Evolutionary conservation across 2,888 invertebrate genomes (phyloP).

Genomic region (Branchipolynoe longqiensis): DNA sequence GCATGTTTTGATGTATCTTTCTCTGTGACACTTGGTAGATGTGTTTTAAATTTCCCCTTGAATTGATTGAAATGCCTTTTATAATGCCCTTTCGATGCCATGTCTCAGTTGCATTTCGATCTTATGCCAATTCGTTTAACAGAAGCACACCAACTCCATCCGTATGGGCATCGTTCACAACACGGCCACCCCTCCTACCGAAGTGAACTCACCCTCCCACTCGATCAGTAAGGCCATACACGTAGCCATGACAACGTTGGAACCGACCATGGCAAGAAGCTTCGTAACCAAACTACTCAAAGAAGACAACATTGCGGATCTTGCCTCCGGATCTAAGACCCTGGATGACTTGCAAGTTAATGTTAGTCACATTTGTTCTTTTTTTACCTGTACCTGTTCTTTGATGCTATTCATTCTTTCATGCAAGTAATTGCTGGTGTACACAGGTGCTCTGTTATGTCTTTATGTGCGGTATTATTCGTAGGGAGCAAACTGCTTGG

Average conservation of each 20-base stretch:
- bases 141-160: constrained; percentile 81
- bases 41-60: no score
- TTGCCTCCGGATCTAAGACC: constrained; percentile 79
- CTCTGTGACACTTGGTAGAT: no score
- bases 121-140: constrained; percentile 63
- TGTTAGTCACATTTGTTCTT: constrained; percentile 73
- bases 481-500: no score
- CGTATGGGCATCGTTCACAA: constrained; percentile 83
- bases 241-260: constrained; percentile 81
- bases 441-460: no score
- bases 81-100: no score
- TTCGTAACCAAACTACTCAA: constrained; percentile 83
- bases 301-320: constrained; percentile 81
- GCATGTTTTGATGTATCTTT: no score
- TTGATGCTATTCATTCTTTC: no score
- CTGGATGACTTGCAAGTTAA: constrained; percentile 82
- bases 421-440: no score
- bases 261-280: constrained; percentile 80
- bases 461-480: no score
- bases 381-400: constrained; percentile 34
- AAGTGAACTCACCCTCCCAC: constrained; percentile 66
- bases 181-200: constrained; percentile 63
- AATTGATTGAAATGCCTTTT: no score
- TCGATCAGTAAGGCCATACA: constrained; percentile 78
- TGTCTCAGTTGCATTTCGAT: no score